Conservation (phyloP, 2,888 invertebrate species). For the Miltochrista miniata region DNA sequence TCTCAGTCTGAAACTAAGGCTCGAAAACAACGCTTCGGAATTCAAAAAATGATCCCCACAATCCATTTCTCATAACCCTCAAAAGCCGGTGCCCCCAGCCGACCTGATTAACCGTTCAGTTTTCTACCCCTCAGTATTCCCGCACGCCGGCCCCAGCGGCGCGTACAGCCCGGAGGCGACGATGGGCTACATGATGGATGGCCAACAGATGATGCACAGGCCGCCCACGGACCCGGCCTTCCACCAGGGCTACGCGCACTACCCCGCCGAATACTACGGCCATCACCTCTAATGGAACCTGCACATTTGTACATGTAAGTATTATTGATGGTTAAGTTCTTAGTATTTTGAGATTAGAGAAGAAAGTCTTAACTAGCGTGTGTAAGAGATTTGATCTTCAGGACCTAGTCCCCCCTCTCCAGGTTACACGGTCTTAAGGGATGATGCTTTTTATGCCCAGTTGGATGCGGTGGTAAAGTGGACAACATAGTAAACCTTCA, state of each 20-base stretch:
- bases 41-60: no score
- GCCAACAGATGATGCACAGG: slow-evolving; percentile 98
- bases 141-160: slow-evolving; percentile 97
- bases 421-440: no score
- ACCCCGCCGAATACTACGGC: slow-evolving; percentile 97
- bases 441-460: no score
- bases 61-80: no score
- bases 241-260: slow-evolving; percentile 95
- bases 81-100: slow-evolving; percentile 40
- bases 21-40: no score
- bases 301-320: slow-evolving; percentile 77
- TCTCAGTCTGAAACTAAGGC: no score
- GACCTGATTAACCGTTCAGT: slow-evolving; percentile 78
- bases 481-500: no score
- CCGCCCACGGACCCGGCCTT: slow-evolving; percentile 96
- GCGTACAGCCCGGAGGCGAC: slow-evolving; percentile 98
- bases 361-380: no score
- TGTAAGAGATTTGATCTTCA: no score
- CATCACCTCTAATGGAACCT: slow-evolving; percentile 92
- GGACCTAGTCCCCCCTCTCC: no score
- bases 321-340: slow-evolving; percentile 5
- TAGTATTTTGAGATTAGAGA: background rate
- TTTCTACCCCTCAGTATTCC: slow-evolving; percentile 90
- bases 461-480: no score
- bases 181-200: slow-evolving; percentile 99